Evolutionary conservation across 2,113 vertebrate genomes (phyloP).

Genomic region (Corythornis madagascariensis): DNA sequence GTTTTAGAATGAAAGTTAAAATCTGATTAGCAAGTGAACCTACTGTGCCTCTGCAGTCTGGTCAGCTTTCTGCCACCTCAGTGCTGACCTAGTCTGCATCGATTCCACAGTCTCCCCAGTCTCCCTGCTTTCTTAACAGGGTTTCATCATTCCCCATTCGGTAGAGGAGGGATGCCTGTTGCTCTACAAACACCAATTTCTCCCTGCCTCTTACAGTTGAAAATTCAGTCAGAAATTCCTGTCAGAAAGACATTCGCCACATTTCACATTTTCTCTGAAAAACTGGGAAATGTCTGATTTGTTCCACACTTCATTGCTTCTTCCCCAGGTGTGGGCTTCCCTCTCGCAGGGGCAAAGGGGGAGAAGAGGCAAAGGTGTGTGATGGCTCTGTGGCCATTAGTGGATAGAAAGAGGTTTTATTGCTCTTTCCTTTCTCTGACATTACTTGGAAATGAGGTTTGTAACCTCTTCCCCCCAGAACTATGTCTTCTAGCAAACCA

Average conservation of each 20-base stretch:
- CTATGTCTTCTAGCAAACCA: not conserved
- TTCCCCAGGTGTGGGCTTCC: not conserved
- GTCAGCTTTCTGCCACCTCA: not conserved
- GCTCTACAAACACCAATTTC: not conserved
- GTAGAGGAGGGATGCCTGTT: not conserved
- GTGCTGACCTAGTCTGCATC: not conserved
- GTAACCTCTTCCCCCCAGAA: not conserved
- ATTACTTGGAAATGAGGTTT: not conserved
- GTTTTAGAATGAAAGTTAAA: not conserved
- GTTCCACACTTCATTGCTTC: not conserved
- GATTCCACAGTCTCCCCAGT: not conserved
- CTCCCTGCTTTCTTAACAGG: not conserved
- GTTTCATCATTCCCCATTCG: fast-evolving
- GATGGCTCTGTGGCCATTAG: not conserved
- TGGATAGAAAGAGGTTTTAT: not conserved
- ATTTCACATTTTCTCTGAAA: not conserved
- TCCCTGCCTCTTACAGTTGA: not conserved
- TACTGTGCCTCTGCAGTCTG: not conserved
- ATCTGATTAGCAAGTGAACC: not conserved
- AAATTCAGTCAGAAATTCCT: not conserved
- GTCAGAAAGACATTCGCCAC: not conserved
- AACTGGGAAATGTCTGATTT: not conserved
- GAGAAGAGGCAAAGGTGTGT: fast-evolving
- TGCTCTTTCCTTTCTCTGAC: not conserved
- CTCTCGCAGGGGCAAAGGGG: not conserved